These are phyloP conservation scores for Galeopterus variegatus DNA, from an alignment of 2,113 vertebrate species.

Conservation along the genomic window DNA sequence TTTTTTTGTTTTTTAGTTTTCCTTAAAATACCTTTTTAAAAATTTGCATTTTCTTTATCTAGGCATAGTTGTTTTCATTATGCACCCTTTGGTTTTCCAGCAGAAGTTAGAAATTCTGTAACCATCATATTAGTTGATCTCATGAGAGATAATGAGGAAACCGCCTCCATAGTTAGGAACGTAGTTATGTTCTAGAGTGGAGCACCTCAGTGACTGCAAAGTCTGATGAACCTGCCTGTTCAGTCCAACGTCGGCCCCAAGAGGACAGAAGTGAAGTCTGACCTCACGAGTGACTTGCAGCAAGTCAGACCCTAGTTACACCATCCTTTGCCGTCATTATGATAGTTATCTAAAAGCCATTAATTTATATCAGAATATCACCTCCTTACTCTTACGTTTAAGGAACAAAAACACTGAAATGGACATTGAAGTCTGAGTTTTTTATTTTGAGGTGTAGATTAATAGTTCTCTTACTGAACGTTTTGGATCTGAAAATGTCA, in stretches of 20 bases:
- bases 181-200: background rate
- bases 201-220: too few relatives aligned
- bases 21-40: background rate
- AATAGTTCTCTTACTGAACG: accelerated
- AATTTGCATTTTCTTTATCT: background rate
- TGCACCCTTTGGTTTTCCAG: background rate
- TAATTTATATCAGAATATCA: background rate
- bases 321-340: background rate
- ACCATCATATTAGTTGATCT: background rate
- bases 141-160: too few relatives aligned
- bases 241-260: background rate
- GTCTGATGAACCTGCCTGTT: too few relatives aligned
- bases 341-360: background rate
- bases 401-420: background rate
- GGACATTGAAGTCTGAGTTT: background rate
- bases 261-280: background rate
- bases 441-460: background rate
- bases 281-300: accelerated
- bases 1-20: background rate
- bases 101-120: background rate
- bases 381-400: background rate
- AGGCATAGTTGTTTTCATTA: background rate
- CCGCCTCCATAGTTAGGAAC: too few relatives aligned
- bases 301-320: too few relatives aligned
- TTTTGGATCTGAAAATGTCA: background rate